A percentile compares a stretch with the other conserved stretches of the same genome.
Conservation (phyloP, 35 echinoderm and acorn worm species). For the Stichopus chloronotus region DNA sequence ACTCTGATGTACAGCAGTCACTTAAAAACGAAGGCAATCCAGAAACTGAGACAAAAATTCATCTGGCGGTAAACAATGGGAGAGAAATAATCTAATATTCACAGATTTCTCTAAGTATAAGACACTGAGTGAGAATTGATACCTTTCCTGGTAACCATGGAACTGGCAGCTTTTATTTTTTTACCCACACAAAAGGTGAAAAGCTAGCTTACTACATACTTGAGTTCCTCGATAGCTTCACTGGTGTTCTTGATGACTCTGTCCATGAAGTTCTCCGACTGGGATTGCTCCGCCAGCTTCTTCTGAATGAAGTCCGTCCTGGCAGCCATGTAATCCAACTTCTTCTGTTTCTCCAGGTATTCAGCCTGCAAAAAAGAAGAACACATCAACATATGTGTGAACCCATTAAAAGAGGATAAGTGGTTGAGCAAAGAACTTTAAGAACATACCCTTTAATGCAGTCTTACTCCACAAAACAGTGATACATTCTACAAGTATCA, state of each 20-base stretch:
- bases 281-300: constrained; percentile 83
- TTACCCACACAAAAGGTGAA: neutral
- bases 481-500: no score
- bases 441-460: no score
- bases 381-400: neutral
- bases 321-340: constrained; percentile 85
- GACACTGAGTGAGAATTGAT: no score
- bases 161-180: no score
- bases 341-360: constrained; percentile 68
- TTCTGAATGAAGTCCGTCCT: constrained; percentile 83
- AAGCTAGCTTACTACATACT: constrained; percentile 50
- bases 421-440: neutral
- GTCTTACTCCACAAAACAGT: no score
- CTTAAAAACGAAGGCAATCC: no score
- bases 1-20: no score
- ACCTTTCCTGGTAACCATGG: no score
- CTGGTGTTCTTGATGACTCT: constrained; percentile 81
- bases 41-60: no score
- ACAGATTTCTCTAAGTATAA: no score
- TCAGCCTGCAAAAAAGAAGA: constrained; percentile 66
- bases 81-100: no score
- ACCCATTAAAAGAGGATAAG: neutral
- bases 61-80: no score
- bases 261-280: constrained; percentile 83
- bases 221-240: constrained; percentile 80